These are phyloP conservation scores for Pitta sordida DNA, from an alignment of 2,113 vertebrate species.

Conservation along the genomic window DNA sequence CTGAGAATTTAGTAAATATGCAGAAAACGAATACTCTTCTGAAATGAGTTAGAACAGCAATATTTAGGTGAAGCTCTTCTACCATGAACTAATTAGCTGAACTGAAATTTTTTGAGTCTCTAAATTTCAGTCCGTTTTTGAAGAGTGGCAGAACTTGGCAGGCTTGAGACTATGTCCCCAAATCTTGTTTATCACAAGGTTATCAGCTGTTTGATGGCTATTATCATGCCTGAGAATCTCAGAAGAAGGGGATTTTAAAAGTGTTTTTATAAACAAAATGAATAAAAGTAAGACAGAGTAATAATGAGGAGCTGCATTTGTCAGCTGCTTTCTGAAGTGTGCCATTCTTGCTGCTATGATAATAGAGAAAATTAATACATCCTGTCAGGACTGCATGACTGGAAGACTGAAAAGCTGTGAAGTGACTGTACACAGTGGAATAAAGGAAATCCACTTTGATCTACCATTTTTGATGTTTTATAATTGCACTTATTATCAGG, in stretches of 20 bases:
- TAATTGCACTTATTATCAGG: conserved; percentile 77
- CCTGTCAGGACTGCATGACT: conserved; percentile 66
- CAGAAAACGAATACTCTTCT: neutral
- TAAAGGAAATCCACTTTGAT: conserved; percentile 75
- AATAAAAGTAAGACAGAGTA: conserved; percentile 65
- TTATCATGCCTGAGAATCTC: conserved; percentile 41
- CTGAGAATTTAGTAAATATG: neutral
- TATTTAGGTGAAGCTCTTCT: neutral
- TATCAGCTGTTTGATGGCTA: conserved; percentile 52
- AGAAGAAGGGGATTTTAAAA: conserved; percentile 30
- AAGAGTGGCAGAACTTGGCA: neutral
- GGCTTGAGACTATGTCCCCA: neutral
- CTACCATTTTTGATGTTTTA: conserved; percentile 78
- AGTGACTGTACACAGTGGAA: conserved; percentile 64
- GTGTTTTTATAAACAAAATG: conserved; percentile 53
- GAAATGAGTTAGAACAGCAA: neutral
- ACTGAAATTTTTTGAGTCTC: neutral
- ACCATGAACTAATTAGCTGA: neutral
- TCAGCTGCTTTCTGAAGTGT: conserved; percentile 67
- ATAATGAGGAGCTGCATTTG: conserved; percentile 67
- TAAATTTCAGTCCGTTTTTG: neutral
- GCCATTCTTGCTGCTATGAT: conserved; percentile 65
- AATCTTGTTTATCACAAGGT: conserved; percentile 45
- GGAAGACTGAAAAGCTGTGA: conserved; percentile 68
- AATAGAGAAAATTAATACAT: conserved; percentile 74